phyloP scores from a whole-genome alignment of 2,888 invertebrate species.

The Eristalis arbustorum region DNA sequence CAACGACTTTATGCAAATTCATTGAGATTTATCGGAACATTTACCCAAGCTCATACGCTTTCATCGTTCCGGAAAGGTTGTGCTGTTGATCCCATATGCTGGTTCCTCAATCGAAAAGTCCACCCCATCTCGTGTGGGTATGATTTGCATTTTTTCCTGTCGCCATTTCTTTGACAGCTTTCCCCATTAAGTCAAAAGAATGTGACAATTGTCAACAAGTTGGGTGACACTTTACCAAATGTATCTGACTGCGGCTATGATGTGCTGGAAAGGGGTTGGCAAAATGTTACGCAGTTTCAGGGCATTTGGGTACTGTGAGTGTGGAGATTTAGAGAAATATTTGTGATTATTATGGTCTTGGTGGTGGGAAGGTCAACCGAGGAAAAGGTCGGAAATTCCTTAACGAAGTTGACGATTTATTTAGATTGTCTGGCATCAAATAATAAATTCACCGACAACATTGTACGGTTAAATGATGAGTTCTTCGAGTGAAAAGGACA shows the following conservation, averaged over 20 bases:
- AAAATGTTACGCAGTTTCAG: not conserved
- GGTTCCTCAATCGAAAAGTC: not conserved
- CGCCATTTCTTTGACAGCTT: not conserved
- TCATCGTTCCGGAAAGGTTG: not conserved
- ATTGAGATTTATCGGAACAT: slow-evolving; percentile 13
- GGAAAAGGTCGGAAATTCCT: not conserved
- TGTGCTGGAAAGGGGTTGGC: not conserved
- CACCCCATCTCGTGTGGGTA: not conserved
- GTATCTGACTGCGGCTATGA: not conserved
- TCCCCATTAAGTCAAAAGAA: not conserved
- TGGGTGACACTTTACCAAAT: not conserved
- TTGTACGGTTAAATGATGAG: not conserved
- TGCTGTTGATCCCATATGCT: not conserved
- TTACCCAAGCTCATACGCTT: not conserved
- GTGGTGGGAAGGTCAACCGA: not conserved
- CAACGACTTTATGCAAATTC: slow-evolving; percentile 4
- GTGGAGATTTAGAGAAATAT: not conserved
- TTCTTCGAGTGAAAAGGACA: not conserved
- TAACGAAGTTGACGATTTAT: not conserved
- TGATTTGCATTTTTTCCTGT: slow-evolving; percentile 2
- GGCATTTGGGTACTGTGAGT: not conserved
- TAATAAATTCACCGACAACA: not conserved
- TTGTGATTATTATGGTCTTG: not conserved
- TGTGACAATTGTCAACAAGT: slow-evolving; percentile 24
- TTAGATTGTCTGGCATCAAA: not conserved